Base-by-base conservation (phyloP, 2,113 vertebrate species). In the Siniperca knerii region DNA sequence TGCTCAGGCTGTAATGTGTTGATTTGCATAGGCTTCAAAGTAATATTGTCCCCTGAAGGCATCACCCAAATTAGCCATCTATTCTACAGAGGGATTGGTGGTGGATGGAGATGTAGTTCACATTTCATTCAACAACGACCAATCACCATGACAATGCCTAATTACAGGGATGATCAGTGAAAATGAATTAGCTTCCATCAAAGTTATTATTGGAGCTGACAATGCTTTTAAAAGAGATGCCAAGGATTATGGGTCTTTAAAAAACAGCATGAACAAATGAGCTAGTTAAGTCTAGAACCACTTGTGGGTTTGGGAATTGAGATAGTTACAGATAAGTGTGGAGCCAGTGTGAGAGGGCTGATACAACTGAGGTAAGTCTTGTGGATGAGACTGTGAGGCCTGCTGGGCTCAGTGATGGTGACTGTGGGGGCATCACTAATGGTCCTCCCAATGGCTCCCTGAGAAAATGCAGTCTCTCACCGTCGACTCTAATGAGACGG, bases 401-500 rank as follows among this genome's bases (percentile, higher is more conserved):
- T 85, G 89, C 81, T 86, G 83, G 62, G 88, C 87, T 90, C 46
- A 23, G 72, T 23, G 75, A 73, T 23, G 66, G 81, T 67, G 91
- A 90, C 90, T 88, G 81, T 61, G 82, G 87, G 92, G 90, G 85
- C 90, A 89, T 87, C 91, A 62, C 91, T 94, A 94, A 95, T 94
- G 85, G 92, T 84, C 66, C 81, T 89, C 84, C 87, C 81, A 80
- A 76, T 86, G 82, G 87, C 85, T 92, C 77, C 74, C 76, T 7
- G 68, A 84, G 89, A 91, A 84, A 89, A 84, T 87, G 82, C 77
- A 75, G 86, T 87, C 89, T 84, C 84, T 89, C 83, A 87, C 73
- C 86, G 84, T 83, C 74, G 85, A 77, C 82, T 90, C 79, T 95
- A 95, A 95, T 93, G 90, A 95, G 93, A 92, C 20, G 90, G 82